These are phyloP conservation scores for Gopherus evgoodei DNA, from an alignment of 2,113 vertebrate genomes.

Conservation along the genomic window DNA sequence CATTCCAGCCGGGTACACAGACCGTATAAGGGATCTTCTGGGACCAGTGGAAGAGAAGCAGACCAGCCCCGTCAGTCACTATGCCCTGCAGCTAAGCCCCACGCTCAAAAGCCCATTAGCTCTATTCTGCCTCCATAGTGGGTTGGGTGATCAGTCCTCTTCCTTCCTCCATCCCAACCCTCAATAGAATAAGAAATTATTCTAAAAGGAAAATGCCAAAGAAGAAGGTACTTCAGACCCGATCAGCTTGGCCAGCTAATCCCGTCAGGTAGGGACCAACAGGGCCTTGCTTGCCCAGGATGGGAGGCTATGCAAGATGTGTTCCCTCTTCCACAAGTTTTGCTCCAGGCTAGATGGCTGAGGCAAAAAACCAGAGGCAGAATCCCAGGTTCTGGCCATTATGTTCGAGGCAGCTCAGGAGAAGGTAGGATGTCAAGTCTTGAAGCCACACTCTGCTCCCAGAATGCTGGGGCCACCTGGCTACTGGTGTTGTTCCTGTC, in stretches of 20 bases:
- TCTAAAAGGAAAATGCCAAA: not conserved
- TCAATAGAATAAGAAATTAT: not conserved
- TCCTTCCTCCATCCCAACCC: not conserved
- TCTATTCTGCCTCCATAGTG: not conserved
- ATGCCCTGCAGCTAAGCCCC: not conserved
- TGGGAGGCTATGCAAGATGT: fast-evolving
- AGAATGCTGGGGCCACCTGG: not conserved
- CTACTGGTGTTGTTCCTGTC: not conserved
- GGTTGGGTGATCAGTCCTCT: not conserved
- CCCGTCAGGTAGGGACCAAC: not conserved
- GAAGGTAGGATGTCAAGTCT: not conserved
- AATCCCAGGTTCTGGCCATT: not conserved
- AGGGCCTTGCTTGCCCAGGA: not conserved
- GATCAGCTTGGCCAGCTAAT: not conserved
- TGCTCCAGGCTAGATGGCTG: not conserved
- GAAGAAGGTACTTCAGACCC: not conserved
- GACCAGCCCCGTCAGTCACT: not conserved
- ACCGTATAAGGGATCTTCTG: not conserved
- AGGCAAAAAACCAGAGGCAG: not conserved
- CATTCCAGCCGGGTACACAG: not conserved
- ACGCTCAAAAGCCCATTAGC: not conserved
- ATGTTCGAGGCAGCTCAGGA: not conserved
- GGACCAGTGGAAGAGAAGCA: not conserved
- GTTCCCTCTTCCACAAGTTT: not conserved
- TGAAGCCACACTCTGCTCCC: not conserved